These are phyloP conservation scores for Hemitrygon akajei DNA, from an alignment of 2,797 vertebrate species.

Conservation along the genomic window DNA sequence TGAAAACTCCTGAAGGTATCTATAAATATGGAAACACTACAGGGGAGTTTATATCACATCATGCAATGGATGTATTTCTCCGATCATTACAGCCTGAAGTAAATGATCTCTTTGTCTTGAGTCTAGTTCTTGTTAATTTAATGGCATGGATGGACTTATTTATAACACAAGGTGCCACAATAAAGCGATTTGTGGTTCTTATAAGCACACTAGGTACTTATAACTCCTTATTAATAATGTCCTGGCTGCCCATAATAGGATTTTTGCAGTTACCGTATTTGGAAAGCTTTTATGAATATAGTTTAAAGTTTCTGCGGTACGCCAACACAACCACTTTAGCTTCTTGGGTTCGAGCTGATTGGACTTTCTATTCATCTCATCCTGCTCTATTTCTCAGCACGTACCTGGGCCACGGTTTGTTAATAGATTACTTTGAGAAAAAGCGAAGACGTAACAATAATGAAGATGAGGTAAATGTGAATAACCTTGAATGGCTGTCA, in stretches of 20 bases:
- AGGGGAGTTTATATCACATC: conserved; percentile 85
- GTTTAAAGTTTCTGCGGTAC: conserved; percentile 86
- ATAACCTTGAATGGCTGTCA: conserved; percentile 91
- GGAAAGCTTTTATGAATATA: conserved; percentile 86
- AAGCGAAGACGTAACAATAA: conserved; percentile 70
- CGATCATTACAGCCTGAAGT: conserved; percentile 93
- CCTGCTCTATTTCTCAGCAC: conserved; percentile 92
- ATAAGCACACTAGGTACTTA: conserved; percentile 97
- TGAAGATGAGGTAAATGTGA: conserved; percentile 74
- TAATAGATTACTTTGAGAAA: conserved; percentile 95
- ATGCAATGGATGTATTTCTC: conserved; percentile 91
- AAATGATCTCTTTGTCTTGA: conserved; percentile 92
- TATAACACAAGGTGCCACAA: conserved; percentile 93
- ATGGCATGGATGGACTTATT: conserved; percentile 99
- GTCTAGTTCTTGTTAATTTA: conserved; percentile 88
- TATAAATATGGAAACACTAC: conserved; percentile 90
- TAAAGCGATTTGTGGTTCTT: conserved; percentile 93
- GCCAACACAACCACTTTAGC: conserved; percentile 87
- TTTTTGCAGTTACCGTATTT: conserved; percentile 90
- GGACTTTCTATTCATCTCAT: conserved; percentile 97
- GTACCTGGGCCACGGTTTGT: conserved; percentile 83
- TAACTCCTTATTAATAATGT: conserved; percentile 89
- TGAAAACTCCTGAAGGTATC: conserved; percentile 90
- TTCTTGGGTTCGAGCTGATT: conserved; percentile 86
- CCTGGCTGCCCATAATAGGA: conserved; percentile 90